Evolutionary conservation across 1,140 invertebrate species (phyloP).

Genomic region (Mactra quadrangularis): DNA sequence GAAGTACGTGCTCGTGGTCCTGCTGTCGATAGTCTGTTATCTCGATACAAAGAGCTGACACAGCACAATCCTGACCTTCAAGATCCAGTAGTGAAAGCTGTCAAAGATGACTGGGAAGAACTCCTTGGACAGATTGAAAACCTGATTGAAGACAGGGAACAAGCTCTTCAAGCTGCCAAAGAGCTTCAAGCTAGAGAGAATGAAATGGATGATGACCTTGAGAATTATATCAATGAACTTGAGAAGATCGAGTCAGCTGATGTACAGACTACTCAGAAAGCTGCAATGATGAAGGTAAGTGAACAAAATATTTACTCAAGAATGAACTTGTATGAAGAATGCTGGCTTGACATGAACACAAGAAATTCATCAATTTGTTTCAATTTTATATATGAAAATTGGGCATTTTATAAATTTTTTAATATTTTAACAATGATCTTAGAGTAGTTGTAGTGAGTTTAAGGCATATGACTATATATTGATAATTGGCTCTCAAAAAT

Average conservation of each 20-base stretch:
- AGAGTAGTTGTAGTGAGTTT: no score
- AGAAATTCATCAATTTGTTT: no score
- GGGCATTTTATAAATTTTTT: no score
- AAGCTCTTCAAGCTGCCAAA: slow-evolving; percentile 64
- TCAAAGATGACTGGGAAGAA: slow-evolving; percentile 80
- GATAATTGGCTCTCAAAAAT: no score
- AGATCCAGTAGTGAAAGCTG: slow-evolving; percentile 77
- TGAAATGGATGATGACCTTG: slow-evolving; percentile 79
- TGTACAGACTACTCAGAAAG: slow-evolving; percentile 86
- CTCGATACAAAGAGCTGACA: slow-evolving; percentile 74
- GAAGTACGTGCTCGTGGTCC: slow-evolving; percentile 74
- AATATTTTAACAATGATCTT: no score
- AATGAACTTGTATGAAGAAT: no score
- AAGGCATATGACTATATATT: no score
- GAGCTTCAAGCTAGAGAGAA: slow-evolving; percentile 76
- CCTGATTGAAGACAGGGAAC: slow-evolving; percentile 73
- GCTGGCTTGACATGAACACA: no score
- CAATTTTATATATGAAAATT: no score
- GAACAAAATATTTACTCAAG: not conserved
- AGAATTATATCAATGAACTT: slow-evolving; percentile 77
- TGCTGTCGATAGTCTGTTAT: slow-evolving; percentile 74
- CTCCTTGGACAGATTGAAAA: slow-evolving; percentile 78
- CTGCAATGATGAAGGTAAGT: slow-evolving; percentile 87
- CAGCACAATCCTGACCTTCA: slow-evolving; percentile 76
- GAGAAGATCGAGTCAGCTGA: slow-evolving; percentile 78